Evolutionary conservation across 2,888 invertebrate species (phyloP).

Genomic region (Netelia melanura): DNA sequence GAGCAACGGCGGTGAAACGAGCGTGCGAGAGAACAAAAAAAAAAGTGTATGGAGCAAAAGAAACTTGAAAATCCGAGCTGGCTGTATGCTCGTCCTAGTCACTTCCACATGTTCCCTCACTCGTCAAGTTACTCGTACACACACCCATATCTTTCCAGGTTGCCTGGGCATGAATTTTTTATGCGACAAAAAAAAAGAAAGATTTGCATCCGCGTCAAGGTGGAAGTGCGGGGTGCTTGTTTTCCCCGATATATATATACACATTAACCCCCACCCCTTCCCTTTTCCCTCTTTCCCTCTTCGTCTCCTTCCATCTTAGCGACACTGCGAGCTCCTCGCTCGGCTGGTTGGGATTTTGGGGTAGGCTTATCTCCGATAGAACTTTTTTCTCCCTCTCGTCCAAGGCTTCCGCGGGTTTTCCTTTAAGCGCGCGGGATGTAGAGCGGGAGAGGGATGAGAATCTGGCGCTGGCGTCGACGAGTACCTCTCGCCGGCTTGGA

Average conservation of each 20-base stretch:
- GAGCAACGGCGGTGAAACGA: neutral
- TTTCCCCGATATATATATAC: neutral
- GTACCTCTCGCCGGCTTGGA: constrained; percentile 31
- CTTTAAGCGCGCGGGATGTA: constrained; percentile 26
- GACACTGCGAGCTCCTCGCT: constrained; percentile 22
- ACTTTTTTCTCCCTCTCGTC: constrained; percentile 32
- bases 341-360: constrained; percentile 53
- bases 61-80: constrained; percentile 10
- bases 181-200: constrained; percentile 31
- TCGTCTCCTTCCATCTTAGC: neutral
- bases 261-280: neutral
- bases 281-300: neutral
- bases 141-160: constrained; percentile 23
- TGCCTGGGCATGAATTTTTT: constrained; percentile 30
- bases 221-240: constrained; percentile 25
- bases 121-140: constrained; percentile 5
- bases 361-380: constrained; percentile 62
- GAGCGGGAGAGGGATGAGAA: constrained; percentile 24
- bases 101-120: constrained; percentile 10
- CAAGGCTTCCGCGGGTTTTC: constrained; percentile 48
- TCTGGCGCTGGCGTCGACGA: constrained; percentile 13
- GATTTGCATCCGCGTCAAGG: constrained; percentile 27
- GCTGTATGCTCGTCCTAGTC: constrained; percentile 3
- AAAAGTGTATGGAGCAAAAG: neutral
- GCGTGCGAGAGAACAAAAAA: neutral